Percentiles rank a stretch among this genome's conserved stretches.
phyloP scores from a whole-genome alignment of 2,888 invertebrate genomes.

The Aquatica leii region DNA sequence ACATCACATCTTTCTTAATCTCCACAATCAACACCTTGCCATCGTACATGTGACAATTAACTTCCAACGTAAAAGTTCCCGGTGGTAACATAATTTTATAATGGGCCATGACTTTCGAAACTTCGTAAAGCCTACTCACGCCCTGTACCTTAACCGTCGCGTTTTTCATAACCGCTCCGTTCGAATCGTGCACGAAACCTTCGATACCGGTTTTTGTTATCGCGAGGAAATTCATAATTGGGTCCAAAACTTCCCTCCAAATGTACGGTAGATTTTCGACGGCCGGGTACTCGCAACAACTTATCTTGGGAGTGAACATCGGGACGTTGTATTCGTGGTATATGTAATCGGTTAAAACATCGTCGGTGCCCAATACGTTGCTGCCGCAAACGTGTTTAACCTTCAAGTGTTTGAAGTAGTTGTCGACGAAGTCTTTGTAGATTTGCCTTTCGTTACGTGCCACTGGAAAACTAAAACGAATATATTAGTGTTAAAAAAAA shows the following conservation, averaged over 20 bases:
- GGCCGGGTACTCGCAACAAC: constrained; percentile 84
- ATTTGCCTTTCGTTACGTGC: constrained; percentile 50
- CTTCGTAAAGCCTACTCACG: constrained; percentile 65
- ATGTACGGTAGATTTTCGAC: constrained; percentile 71
- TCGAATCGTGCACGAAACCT: constrained; percentile 74
- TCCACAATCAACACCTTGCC: constrained; percentile 60
- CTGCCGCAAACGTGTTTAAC: constrained; percentile 56
- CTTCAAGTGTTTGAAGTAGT: constrained; percentile 60
- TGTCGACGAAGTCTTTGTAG: constrained; percentile 63
- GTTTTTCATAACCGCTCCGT: constrained; percentile 71
- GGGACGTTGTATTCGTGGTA: constrained; percentile 71
- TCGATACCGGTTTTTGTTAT: constrained; percentile 73
- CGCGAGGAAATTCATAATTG: constrained; percentile 70
- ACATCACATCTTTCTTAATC: constrained; percentile 58
- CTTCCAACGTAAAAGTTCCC: constrained; percentile 70
- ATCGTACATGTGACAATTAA: constrained; percentile 70
- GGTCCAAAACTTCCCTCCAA: constrained; percentile 74
- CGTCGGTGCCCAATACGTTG: constrained; percentile 57
- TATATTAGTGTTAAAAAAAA: background rate
- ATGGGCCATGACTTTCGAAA: constrained; percentile 73
- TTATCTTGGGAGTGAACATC: constrained; percentile 75
- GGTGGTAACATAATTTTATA: constrained; percentile 77
- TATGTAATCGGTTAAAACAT: constrained; percentile 67
- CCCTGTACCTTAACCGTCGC: constrained; percentile 76
- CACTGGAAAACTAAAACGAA: constrained; percentile 50